Evolutionary conservation across 2,888 invertebrate species (phyloP).

Genomic region (Aleiodes leptofemur): DNA sequence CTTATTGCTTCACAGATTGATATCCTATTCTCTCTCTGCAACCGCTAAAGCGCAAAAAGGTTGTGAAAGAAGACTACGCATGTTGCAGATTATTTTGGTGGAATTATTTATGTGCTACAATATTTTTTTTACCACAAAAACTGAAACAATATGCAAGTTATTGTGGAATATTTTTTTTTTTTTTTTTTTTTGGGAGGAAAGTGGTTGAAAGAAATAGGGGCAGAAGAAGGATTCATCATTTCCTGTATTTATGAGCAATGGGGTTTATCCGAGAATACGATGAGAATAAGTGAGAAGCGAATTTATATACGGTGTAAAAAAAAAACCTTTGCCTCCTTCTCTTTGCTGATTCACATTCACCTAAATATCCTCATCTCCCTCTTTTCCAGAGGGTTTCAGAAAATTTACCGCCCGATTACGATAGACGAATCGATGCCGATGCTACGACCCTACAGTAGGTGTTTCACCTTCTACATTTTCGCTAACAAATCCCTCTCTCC

Average conservation of each 20-base stretch:
- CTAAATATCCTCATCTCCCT: constrained; percentile 26
- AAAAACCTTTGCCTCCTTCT: constrained; percentile 28
- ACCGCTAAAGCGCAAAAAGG: not conserved
- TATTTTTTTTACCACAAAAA: not conserved
- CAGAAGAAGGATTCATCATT: constrained; percentile 37
- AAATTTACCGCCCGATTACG: constrained; percentile 50
- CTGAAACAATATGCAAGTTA: constrained; percentile 1
- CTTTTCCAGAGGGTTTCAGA: constrained; percentile 25
- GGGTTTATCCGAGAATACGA: constrained; percentile 62
- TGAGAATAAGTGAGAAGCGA: constrained; percentile 57
- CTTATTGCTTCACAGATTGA: constrained; percentile 47
- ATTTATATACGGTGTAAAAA: constrained; percentile 59
- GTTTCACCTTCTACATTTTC: no score
- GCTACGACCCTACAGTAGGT: not conserved
- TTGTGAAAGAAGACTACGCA: constrained; percentile 18
- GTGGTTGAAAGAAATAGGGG: constrained; percentile 22
- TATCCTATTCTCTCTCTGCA: constrained; percentile 19
- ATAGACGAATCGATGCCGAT: constrained; percentile 43
- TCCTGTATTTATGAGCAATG: constrained; percentile 63
- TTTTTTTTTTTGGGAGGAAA: no score
- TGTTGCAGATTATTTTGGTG: not conserved
- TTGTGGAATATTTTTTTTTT: not conserved
- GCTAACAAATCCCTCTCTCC: constrained; percentile 26
- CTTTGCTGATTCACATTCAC: constrained; percentile 3
- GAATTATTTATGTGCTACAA: constrained; percentile 10